Base-by-base conservation (phyloP, 2,113 vertebrate species). In the Furnarius figulus region DNA sequence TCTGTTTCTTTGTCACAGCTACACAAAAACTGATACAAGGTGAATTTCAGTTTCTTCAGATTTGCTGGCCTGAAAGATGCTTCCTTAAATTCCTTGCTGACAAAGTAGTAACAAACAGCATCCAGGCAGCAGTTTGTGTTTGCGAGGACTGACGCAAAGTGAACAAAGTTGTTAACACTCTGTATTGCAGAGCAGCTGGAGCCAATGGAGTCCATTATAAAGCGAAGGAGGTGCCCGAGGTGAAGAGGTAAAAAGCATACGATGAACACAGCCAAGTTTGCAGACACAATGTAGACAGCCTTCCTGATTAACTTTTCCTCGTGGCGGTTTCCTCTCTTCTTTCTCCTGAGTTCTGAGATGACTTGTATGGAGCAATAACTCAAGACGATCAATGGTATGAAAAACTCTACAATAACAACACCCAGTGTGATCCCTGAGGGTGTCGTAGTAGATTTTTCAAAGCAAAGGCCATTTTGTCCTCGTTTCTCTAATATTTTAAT, bases 71-170 rank as follows among this genome's bases (percentile, higher is more conserved):
- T 94, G 66, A 91, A 9, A 86, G 95, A 96, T 1, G 81, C 95
- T 71, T 96, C 94, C 61, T 97, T 95, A 46, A 97, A 97, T 65
- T 97, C 97, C 53, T 87, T 87, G 72, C 81, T 97, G 49, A 97
- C 96, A 27, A 98, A 98, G 50, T 98, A 98, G 94, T 97, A 98
- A 31, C 92, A 96, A 62, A 98, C 58, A 44, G 97, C 94, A 50
- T 98, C 98, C 63, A 98, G 84, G 74, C 95, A 97, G 61, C 97
- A 98, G 94, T 98, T 98, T 1, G 76, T 96, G 59, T 95, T 98
- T 55, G 98, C 92, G 0, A 98, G 55, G 65, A 91, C 74, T 1
- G 91, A 95, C 33, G 96, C 35, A 0, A 88, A 33, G 74, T 97
- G 95, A 5, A 98, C 81, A 1, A 96, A 97, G n/a, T 93, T 71